Base-by-base conservation (phyloP, 2,888 invertebrate species). In the Drymonia ruficornis region DNA sequence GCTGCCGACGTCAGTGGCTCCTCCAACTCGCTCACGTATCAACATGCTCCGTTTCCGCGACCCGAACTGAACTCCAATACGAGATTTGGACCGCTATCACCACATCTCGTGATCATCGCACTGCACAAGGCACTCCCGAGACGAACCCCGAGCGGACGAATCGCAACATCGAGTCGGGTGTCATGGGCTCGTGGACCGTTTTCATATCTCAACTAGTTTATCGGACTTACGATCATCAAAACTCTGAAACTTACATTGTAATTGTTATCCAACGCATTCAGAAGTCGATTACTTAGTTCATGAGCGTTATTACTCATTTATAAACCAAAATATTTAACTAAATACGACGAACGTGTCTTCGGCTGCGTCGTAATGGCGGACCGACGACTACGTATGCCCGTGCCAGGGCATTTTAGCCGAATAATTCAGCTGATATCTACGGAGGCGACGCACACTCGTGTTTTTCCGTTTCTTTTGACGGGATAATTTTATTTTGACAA, bases 261-360 rank as follows among this genome's bases (percentile, higher is more conserved):
- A 94, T 97, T 97, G 94, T 95, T 96, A 96, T 98, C 98, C 95
- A 98, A 95, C 93, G 98, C 97, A 96, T 96, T 96, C 95, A 97
- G 96, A 96, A 98, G 96, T 96, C 96, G 97, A 94, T 97, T 96
- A 95, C 98, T 98, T 94, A 98, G 96, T 94, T 98, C 97, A 94
- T 95, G 95, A 94, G 95, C 95, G 94, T 95, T 95, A 94, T 95
- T 94, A 95, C 95, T 96, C 96, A 96, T 96, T 95, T 95, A 95
- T 94, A 94, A 92, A 91, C 89, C 86, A 91, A 93, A 93, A 92
- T 93, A 93, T 92, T 91, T 87, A 91, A 93, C 93, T 91, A 93
- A 93, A 93, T 93, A 92, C 91, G 92, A 93, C 93, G 90, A 92
- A 93, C 93, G 93, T 93, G 93, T 92, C 91, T 91, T 80, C 90